Evolutionary conservation across 2,113 vertebrate genomes (phyloP).

Genomic region (Eurypyga helias): DNA sequence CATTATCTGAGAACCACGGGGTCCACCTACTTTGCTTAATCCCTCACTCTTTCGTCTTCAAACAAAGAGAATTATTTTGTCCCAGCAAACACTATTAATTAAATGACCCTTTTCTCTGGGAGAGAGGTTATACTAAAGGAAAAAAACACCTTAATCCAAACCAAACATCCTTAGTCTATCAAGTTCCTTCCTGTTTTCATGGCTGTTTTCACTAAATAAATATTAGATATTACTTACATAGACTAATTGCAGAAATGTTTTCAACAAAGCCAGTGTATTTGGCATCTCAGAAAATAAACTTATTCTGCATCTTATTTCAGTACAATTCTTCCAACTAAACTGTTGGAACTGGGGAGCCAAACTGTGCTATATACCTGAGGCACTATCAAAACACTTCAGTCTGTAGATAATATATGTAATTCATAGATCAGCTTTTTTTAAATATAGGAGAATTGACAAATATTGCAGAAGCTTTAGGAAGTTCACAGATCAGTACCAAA

Average conservation of each 20-base stretch:
- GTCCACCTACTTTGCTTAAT: not conserved
- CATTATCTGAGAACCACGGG: not conserved
- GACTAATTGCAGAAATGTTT: not conserved
- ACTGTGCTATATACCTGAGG: not conserved
- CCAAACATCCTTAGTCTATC: not conserved
- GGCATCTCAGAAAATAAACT: not conserved
- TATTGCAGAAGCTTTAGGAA: not conserved
- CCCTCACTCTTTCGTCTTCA: not conserved
- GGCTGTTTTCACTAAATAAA: not conserved
- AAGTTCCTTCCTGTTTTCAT: not conserved
- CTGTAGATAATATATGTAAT: not conserved
- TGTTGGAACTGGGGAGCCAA: not conserved
- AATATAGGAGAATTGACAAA: not conserved
- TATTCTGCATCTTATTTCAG: not conserved
- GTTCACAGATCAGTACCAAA: not conserved
- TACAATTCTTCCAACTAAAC: not conserved
- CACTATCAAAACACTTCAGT: not conserved
- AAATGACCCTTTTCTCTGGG: not conserved
- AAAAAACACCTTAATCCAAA: not conserved
- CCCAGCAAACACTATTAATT: not conserved
- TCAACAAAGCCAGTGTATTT: not conserved
- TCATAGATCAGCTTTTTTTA: not conserved
- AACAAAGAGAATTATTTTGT: not conserved
- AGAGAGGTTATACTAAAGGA: not conserved
- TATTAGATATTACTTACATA: not conserved